phyloP scores from a whole-genome alignment of 2,888 invertebrate species.

The Sinhomidia bicolor region DNA sequence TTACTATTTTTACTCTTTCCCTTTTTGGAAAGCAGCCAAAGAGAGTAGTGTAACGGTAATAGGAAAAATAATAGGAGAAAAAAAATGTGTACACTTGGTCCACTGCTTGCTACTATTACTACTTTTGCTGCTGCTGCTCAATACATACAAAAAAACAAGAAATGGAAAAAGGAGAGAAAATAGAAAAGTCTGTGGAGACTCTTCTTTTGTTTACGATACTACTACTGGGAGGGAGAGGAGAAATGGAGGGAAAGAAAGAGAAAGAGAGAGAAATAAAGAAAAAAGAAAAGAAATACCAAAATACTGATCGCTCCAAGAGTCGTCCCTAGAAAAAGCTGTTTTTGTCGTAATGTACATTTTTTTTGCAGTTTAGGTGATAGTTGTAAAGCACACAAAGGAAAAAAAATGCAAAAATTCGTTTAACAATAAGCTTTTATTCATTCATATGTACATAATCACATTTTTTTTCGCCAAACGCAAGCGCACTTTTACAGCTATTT shows the following conservation, averaged over 20 bases:
- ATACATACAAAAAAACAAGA: too few relatives aligned
- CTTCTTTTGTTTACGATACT: background rate
- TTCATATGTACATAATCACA: background rate
- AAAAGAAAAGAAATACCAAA: too few relatives aligned
- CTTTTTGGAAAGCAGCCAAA: constrained; percentile 2
- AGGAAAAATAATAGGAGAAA: constrained; percentile 2
- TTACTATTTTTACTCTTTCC: constrained; percentile 21
- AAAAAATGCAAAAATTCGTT: background rate
- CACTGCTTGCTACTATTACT: too few relatives aligned
- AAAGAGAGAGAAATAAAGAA: background rate
- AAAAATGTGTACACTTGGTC: background rate
- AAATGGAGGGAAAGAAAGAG: background rate
- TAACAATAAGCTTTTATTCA: background rate
- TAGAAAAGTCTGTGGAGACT: background rate
- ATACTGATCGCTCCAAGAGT: too few relatives aligned
- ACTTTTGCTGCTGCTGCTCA: too few relatives aligned
- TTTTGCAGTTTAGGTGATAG: too few relatives aligned
- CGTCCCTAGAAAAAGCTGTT: too few relatives aligned
- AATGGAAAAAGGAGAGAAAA: too few relatives aligned
- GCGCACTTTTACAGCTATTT: too few relatives aligned
- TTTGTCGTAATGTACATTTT: too few relatives aligned
- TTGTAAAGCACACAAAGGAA: too few relatives aligned
- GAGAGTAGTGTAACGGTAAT: background rate
- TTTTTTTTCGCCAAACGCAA: background rate
- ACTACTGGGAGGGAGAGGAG: background rate